Evolutionary conservation across 2,113 vertebrate genomes (phyloP).

Genomic region (Meleagris gallopavo): DNA sequence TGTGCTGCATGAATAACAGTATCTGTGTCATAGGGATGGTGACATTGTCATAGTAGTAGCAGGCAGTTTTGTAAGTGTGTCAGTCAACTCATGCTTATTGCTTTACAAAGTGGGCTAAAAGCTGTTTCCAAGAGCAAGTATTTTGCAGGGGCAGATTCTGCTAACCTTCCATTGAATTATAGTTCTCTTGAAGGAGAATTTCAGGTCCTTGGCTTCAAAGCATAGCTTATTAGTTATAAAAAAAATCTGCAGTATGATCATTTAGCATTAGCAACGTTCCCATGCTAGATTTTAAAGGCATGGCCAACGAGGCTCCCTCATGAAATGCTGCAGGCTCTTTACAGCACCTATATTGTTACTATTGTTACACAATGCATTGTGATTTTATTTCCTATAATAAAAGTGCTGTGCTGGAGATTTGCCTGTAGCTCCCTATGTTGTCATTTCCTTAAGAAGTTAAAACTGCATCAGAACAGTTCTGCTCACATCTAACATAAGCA

Average conservation of each 20-base stretch:
- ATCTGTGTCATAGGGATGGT: too few relatives aligned
- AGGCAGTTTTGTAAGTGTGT: not conserved
- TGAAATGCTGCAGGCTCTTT: not conserved
- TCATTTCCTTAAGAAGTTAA: not conserved
- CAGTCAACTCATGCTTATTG: not conserved
- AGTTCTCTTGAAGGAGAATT: not conserved
- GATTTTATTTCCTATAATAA: not conserved
- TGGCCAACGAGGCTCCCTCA: not conserved
- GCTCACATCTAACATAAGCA: not conserved
- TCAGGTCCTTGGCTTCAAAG: not conserved
- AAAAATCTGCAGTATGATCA: not conserved
- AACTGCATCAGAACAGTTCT: not conserved
- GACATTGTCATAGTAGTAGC: not conserved
- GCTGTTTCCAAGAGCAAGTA: not conserved
- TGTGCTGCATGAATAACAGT: not conserved
- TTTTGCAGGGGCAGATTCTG: not conserved
- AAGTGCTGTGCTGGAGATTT: not conserved
- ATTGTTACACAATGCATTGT: not conserved
- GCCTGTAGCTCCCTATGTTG: not conserved
- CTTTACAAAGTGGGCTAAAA: not conserved
- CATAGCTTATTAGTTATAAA: not conserved
- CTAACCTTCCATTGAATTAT: not conserved
- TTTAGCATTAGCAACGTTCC: not conserved
- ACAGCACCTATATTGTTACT: not conserved
- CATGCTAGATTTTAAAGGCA: not conserved